These are phyloP conservation scores for Trichopoda pennipes DNA, from an alignment of 2,888 invertebrate species.

Conservation along the genomic window DNA sequence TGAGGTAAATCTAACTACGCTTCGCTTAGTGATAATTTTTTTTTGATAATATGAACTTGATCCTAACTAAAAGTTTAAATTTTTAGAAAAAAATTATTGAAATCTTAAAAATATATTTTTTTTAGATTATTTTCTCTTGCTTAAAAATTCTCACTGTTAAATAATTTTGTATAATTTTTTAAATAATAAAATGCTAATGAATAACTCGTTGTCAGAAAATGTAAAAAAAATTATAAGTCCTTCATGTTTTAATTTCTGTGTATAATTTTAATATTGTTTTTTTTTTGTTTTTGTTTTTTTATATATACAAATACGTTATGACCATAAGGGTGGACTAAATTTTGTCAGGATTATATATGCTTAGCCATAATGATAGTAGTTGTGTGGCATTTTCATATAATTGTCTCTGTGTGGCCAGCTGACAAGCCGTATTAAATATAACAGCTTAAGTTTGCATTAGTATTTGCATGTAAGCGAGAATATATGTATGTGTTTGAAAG, in stretches of 20 bases:
- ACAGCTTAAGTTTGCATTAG: slow-evolving; percentile 4
- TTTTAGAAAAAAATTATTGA: no score
- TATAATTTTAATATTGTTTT: slow-evolving; percentile 35
- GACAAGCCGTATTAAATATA: slow-evolving; percentile 43
- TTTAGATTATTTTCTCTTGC: no score
- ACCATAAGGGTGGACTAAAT: slow-evolving; percentile 63
- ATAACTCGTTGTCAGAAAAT: slow-evolving; percentile 43
- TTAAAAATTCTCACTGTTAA: no score
- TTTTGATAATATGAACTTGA: no score
- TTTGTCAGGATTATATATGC: slow-evolving; percentile 68
- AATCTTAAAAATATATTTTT: no score
- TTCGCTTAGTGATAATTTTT: no score
- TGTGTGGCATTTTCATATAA: slow-evolving; percentile 33
- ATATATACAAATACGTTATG: slow-evolving; percentile 34
- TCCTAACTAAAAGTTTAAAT: no score
- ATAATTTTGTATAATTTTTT: no score
- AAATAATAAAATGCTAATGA: slow-evolving; percentile 62
- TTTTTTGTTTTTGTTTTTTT: no score
- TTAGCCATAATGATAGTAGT: slow-evolving; percentile 66
- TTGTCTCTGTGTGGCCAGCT: slow-evolving; percentile 25
- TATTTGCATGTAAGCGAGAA: neutral
- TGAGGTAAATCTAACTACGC: no score
- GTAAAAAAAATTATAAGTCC: slow-evolving; percentile 39
- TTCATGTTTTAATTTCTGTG: slow-evolving; percentile 55
- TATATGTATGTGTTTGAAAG: neutral